These are phyloP conservation scores for Agrypnus murinus DNA, from an alignment of 2,888 invertebrate genomes.

Conservation along the genomic window DNA sequence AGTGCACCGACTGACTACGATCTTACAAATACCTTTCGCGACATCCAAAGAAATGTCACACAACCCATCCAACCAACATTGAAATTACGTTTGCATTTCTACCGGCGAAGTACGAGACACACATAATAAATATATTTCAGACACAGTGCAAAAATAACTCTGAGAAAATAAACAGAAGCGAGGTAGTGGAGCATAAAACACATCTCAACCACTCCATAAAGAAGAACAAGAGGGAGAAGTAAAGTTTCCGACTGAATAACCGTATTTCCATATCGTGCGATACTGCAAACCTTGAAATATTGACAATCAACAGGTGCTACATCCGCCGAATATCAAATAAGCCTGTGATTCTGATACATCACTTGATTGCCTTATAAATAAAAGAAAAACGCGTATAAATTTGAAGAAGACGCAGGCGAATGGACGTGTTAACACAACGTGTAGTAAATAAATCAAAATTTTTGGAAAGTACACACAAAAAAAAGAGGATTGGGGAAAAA, in stretches of 20 bases:
- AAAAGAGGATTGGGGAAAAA: not conserved
- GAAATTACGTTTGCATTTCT: constrained; percentile 14
- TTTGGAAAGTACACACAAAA: not conserved
- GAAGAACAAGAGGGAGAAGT: constrained; percentile 55
- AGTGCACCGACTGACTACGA: no score
- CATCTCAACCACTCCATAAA: constrained; percentile 51
- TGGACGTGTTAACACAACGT: constrained; percentile 22
- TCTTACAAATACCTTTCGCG: no score
- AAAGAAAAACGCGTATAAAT: constrained; percentile 44
- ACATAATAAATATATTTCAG: constrained; percentile 33
- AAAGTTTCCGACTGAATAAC: constrained; percentile 65
- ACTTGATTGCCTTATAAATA: constrained; percentile 46
- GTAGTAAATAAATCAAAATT: constrained; percentile 11
- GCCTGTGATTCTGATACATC: constrained; percentile 48
- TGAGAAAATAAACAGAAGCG: constrained; percentile 48
- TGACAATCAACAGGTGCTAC: constrained; percentile 68
- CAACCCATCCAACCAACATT: not conserved
- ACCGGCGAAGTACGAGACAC: constrained; percentile 13
- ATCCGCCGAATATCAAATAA: constrained; percentile 61
- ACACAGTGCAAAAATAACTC: constrained; percentile 43
- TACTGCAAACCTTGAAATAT: constrained; percentile 66
- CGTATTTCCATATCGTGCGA: constrained; percentile 66
- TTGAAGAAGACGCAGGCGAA: constrained; percentile 2
- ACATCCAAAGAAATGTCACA: not conserved
- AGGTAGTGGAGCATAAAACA: constrained; percentile 50